Evolutionary conservation across 2,888 invertebrate genomes (phyloP).

Genomic region (Carpatolechia fugitivella): DNA sequence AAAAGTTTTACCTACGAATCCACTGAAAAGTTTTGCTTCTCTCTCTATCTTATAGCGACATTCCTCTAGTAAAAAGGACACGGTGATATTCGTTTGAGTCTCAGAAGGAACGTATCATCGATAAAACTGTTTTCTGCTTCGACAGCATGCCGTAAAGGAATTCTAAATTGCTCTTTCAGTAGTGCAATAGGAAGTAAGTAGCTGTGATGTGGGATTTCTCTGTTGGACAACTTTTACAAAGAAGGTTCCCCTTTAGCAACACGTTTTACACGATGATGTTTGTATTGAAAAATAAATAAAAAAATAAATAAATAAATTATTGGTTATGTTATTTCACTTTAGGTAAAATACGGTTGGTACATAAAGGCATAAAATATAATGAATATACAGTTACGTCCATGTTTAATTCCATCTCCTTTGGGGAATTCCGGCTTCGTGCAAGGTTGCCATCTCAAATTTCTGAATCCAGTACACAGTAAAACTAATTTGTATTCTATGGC

Average conservation of each 20-base stretch:
- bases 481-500: slow-evolving; percentile 14
- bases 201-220: neutral
- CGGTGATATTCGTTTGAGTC: slow-evolving; percentile 13
- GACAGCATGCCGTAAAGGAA: slow-evolving; percentile 21
- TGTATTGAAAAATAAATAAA: too few species aligned
- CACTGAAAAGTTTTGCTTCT: slow-evolving; percentile 3
- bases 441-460: slow-evolving; percentile 2
- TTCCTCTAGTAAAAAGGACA: neutral
- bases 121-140: slow-evolving; percentile 26
- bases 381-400: too few species aligned
- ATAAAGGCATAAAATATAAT: too few species aligned
- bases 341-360: too few species aligned
- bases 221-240: too few species aligned
- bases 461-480: neutral
- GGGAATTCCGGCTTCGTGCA: neutral
- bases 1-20: slow-evolving; percentile 6
- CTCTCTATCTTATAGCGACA: neutral
- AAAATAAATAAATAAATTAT: too few species aligned
- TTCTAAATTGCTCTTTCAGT: slow-evolving; percentile 22
- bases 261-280: too few species aligned
- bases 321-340: too few species aligned
- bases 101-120: slow-evolving; percentile 15
- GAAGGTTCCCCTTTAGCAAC: too few species aligned
- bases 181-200: neutral
- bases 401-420: neutral